Conservation (phyloP, 2,888 invertebrate species). For the Paralinhomoeus sp. region DNA sequence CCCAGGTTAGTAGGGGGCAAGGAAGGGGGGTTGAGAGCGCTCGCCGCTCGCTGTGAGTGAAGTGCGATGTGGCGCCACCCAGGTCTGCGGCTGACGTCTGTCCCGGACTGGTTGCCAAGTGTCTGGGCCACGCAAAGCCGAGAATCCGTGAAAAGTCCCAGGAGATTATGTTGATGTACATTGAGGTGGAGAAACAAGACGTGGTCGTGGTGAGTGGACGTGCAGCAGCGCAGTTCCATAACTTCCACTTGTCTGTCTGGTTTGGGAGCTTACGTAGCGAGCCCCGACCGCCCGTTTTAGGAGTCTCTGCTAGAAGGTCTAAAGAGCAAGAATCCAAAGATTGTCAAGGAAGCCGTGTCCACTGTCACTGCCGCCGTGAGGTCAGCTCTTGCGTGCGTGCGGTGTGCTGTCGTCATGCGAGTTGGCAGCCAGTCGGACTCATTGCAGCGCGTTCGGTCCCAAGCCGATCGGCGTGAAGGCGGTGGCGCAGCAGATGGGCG, state of each 20-base stretch:
- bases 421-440: too few relatives aligned
- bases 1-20: slow-evolving; percentile 35
- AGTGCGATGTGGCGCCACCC: too few relatives aligned
- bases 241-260: too few relatives aligned
- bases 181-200: slow-evolving; percentile 86
- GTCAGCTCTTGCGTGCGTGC: too few relatives aligned
- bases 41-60: too few relatives aligned
- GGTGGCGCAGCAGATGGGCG: slow-evolving; percentile 60
- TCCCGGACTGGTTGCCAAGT: slow-evolving; percentile 64
- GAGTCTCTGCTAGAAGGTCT: slow-evolving; percentile 80
- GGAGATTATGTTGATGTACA: slow-evolving; percentile 69
- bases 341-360: slow-evolving; percentile 57
- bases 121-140: slow-evolving; percentile 66
- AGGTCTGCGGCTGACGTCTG: slow-evolving; percentile 53
- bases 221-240: too few relatives aligned
- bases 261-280: too few relatives aligned
- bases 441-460: slow-evolving; percentile 45
- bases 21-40: too few relatives aligned
- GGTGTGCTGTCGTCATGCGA: too few relatives aligned
- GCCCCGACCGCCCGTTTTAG: too few relatives aligned
- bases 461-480: slow-evolving; percentile 74
- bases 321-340: slow-evolving; percentile 85
- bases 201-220: slow-evolving; percentile 43
- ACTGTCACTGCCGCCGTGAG: slow-evolving; percentile 49
- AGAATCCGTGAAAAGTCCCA: slow-evolving; percentile 72